Evolutionary conservation across 2,888 invertebrate genomes (phyloP).

Genomic region (Philhelius pedissequus): DNA sequence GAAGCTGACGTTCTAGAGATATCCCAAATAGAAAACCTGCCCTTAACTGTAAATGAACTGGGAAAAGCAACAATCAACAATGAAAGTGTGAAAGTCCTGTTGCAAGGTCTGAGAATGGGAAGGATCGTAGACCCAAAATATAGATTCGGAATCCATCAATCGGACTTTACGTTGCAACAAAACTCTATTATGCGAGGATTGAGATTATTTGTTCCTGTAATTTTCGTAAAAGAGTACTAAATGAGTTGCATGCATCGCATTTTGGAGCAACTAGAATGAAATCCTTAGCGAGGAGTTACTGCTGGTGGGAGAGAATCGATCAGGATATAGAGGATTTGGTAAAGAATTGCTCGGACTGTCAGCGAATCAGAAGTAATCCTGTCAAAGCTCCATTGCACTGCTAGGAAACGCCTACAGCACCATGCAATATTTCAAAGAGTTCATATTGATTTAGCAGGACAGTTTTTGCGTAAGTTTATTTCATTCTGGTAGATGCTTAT

Average conservation of each 20-base stretch:
- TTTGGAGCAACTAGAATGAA: conserved; percentile 43
- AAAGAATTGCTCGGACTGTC: too few relatives aligned
- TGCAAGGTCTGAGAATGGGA: conserved; percentile 14
- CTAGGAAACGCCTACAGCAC: too few relatives aligned
- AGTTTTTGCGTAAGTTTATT: too few relatives aligned
- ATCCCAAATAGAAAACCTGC: background rate
- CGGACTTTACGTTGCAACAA: background rate
- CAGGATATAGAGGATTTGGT: too few relatives aligned
- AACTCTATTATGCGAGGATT: background rate
- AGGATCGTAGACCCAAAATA: background rate
- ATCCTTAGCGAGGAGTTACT: conserved; percentile 46
- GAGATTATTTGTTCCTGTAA: background rate
- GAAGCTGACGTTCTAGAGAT: background rate
- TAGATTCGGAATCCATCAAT: too few relatives aligned
- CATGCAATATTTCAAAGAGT: too few relatives aligned
- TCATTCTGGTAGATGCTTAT: too few relatives aligned
- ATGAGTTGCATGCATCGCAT: conserved; percentile 49
- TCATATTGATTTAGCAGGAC: too few relatives aligned
- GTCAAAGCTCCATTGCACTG: too few relatives aligned
- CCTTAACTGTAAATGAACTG: background rate
- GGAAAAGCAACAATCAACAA: conserved; percentile 17
- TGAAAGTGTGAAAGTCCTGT: background rate
- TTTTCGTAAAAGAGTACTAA: background rate
- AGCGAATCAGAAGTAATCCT: too few relatives aligned
- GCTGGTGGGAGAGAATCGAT: conserved; percentile 65